Evolutionary conservation across 1,140 invertebrate species (phyloP).

Genomic region (Lutraria rhynchaena): DNA sequence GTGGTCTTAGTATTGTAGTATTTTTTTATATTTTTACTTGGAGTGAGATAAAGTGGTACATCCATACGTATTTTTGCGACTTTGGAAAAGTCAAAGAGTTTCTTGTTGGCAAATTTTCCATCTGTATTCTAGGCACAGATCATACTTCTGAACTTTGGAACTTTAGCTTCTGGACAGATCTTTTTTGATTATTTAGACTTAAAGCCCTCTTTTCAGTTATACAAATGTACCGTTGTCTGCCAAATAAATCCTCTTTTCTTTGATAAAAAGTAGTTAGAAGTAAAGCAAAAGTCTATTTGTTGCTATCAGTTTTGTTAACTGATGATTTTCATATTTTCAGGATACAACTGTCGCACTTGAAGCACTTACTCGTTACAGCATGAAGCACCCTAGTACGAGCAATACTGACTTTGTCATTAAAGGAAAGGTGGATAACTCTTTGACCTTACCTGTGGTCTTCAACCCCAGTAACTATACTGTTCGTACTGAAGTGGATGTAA

Average conservation of each 20-base stretch:
- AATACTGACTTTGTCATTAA: constrained; percentile 5
- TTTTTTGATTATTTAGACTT: background rate
- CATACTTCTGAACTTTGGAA: background rate
- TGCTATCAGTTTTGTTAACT: background rate
- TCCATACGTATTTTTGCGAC: too few species aligned
- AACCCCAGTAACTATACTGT: constrained; percentile 18
- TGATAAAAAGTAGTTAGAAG: background rate
- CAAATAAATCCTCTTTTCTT: background rate
- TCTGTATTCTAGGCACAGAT: too few species aligned
- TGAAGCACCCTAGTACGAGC: background rate
- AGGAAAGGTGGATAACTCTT: background rate
- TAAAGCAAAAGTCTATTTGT: background rate
- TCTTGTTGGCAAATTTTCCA: too few species aligned
- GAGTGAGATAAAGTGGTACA: too few species aligned
- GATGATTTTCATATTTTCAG: background rate
- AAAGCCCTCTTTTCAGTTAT: background rate
- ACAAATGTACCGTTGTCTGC: background rate
- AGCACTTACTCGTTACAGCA: constrained; percentile 25
- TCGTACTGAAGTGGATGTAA: constrained; percentile 9
- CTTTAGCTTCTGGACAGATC: background rate
- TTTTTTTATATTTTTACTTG: too few species aligned
- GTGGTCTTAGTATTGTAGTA: too few species aligned
- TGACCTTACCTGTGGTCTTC: background rate
- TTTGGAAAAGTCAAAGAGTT: too few species aligned
- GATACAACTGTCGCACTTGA: constrained; percentile 40